Conservation (phyloP, 2,113 vertebrate species). For the Oxyura jamaicensis region DNA sequence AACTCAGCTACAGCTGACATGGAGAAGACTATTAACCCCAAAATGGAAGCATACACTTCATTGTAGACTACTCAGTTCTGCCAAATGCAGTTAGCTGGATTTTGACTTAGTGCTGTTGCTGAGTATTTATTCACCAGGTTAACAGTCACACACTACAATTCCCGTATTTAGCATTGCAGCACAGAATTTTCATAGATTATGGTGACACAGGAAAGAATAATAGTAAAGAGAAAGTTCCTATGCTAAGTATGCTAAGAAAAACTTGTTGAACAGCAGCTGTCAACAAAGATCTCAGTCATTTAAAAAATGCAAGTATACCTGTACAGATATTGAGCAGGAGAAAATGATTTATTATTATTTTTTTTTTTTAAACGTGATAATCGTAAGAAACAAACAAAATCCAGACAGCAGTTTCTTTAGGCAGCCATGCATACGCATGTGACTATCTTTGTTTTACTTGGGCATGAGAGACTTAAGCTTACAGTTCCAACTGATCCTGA, state of each 20-base stretch:
- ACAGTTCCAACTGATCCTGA: constrained; percentile 19
- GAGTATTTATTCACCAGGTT: not conserved
- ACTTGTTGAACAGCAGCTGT: not conserved
- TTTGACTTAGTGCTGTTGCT: not conserved
- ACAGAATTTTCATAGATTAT: not conserved
- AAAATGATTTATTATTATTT: no score
- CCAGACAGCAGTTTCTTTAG: not conserved
- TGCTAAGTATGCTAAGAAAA: not conserved
- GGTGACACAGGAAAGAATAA: not conserved
- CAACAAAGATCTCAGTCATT: not conserved
- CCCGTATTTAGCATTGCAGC: not conserved
- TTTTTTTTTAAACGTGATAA: not conserved
- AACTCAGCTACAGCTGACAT: accelerated
- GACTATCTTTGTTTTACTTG: not conserved
- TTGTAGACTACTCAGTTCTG: not conserved
- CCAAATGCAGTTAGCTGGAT: not conserved
- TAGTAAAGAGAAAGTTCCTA: not conserved
- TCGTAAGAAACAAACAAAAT: not conserved
- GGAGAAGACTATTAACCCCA: not conserved
- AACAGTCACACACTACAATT: not conserved
- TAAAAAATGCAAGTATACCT: not conserved
- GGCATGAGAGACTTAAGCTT: not conserved
- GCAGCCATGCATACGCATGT: not conserved
- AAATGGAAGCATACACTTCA: not conserved
- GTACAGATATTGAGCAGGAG: not conserved